Conservation (phyloP, 2,113 vertebrate genomes). For the Electrona antarctica region DNA sequence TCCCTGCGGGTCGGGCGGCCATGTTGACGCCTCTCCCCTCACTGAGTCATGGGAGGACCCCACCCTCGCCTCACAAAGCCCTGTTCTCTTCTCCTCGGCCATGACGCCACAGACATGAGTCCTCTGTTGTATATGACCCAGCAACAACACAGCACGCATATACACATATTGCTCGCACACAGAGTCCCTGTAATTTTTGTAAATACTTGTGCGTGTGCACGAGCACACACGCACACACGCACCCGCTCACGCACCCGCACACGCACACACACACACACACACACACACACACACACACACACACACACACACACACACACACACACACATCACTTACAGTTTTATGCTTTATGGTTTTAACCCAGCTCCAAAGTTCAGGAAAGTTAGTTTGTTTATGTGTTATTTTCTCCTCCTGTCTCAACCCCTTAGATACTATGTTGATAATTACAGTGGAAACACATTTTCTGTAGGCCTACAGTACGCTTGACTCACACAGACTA, state of each 20-base stretch:
- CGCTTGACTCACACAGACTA: conserved; percentile 4
- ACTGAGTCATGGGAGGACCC: conserved; percentile 76
- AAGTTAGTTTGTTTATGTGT: conserved; percentile 61
- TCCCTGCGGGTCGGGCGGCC: conserved; percentile 56
- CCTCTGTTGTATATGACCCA: conserved; percentile 69
- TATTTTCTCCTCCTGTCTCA: conserved; percentile 48
- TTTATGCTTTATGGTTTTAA: conserved; percentile 62
- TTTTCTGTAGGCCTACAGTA: conserved; percentile 20
- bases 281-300: conserved; percentile 60
- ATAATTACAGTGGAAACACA: conserved; percentile 52
- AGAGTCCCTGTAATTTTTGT: no score
- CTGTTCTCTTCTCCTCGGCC: conserved; percentile 60
- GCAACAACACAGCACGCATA: conserved; percentile 75
- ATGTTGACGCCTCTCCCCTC: conserved; percentile 69
- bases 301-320: conserved; percentile 56
- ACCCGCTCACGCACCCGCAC: neutral
- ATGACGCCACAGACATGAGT: conserved; percentile 69
- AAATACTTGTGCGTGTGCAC: no score
- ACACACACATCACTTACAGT: conserved; percentile 79
- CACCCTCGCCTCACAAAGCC: conserved; percentile 70
- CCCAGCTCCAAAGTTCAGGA: conserved; percentile 55
- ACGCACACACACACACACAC: conserved; percentile 61
- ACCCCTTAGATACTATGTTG: conserved; percentile 41
- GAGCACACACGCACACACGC: conserved; percentile 40
- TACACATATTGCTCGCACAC: conserved; percentile 40